Evolutionary conservation across 1,140 invertebrate genomes (phyloP).

Genomic region (Euwallacea fornicatus): DNA sequence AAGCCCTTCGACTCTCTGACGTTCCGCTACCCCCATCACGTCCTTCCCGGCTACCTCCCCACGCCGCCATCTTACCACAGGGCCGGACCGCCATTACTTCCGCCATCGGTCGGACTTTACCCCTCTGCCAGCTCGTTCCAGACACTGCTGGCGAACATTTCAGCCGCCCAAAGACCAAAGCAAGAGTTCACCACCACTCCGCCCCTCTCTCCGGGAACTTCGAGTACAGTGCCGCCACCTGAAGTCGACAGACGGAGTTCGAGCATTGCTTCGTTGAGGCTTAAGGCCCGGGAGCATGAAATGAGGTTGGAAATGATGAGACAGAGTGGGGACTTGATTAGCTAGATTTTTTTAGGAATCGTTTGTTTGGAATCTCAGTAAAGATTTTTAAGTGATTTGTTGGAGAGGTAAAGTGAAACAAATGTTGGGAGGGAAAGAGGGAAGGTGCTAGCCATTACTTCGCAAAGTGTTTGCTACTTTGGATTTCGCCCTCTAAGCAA

Average conservation of each 20-base stretch:
- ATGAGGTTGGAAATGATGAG: slow-evolving; percentile 79
- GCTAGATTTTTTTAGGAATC: slow-evolving; percentile 53
- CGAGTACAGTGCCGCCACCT: slow-evolving; percentile 53
- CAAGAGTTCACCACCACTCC: slow-evolving; percentile 63
- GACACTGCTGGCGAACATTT: slow-evolving; percentile 79
- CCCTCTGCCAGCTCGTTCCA: slow-evolving; percentile 79
- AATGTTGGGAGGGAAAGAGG: too few species aligned
- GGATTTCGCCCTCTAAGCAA: too few species aligned
- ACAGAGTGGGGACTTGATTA: slow-evolving; percentile 78
- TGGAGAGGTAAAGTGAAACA: too few species aligned
- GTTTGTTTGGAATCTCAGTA: slow-evolving; percentile 3
- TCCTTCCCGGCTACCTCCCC: slow-evolving; percentile 56
- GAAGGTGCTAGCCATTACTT: too few species aligned
- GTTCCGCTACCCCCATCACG: slow-evolving; percentile 65
- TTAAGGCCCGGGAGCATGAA: slow-evolving; percentile 92
- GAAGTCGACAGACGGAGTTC: slow-evolving; percentile 73
- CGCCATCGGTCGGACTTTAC: slow-evolving; percentile 66
- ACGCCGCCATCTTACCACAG: slow-evolving; percentile 60
- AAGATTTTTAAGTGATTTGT: neutral
- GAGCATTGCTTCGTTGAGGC: slow-evolving; percentile 85
- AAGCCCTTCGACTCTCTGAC: slow-evolving; percentile 77
- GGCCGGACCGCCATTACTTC: slow-evolving; percentile 63
- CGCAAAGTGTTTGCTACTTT: too few species aligned
- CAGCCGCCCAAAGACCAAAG: slow-evolving; percentile 64
- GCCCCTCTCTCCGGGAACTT: slow-evolving; percentile 57